Evolutionary conservation across 1,140 invertebrate species (phyloP), one percentile per base, ranked within the genome.

Genomic region (Neuroterus valhalla): DNA sequence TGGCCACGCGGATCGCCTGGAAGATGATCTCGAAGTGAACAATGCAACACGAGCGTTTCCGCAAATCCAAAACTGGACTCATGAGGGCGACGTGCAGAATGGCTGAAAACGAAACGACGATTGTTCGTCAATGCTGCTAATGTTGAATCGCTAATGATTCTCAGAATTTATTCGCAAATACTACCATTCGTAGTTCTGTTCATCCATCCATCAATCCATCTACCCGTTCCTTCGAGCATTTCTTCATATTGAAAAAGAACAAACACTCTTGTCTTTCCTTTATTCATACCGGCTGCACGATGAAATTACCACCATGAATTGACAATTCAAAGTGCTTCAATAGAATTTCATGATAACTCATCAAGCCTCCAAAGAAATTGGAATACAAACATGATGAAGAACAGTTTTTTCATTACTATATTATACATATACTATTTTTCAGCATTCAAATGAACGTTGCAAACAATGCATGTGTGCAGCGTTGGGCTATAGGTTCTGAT

Each of bases 141-240:
- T 73, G 21, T 21, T 50, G 67, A 62, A 69, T 66, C 66, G 46
- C 80, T 81, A 79, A 82, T 78, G 79, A 76, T 83, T 82, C 81
- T 23, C 69, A 79, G 79, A 83, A 83, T 48, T 76, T 79, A 31
- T 66, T 70, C 68, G 70, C 46, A 81, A 82, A 82, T 82, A 78
- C 71, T 48, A 26, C 45, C 38, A 55, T 48, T 38, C 31, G 31
- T 10, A 8, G 5, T 0, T 38, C 31, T 38, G 10, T 38, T 8
- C 31, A 38, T 10, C 31, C 44, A n/a, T 23, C 21, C 14, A 21
- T 62, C 43, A 10, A 68, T 75, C 72, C 62, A 55, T 21, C 45
- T 46, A 21, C 3, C 50, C 31, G 19, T n/a, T 62, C 67, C 23
- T 52, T 23, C 17, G 6, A 19, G 19, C 17, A 0, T 5, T 17